Percentiles rank a stretch among this genome's conserved stretches.
These are phyloP conservation scores for Lithophane socia DNA, from an alignment of 2,888 invertebrate genomes.

Conservation along the genomic window DNA sequence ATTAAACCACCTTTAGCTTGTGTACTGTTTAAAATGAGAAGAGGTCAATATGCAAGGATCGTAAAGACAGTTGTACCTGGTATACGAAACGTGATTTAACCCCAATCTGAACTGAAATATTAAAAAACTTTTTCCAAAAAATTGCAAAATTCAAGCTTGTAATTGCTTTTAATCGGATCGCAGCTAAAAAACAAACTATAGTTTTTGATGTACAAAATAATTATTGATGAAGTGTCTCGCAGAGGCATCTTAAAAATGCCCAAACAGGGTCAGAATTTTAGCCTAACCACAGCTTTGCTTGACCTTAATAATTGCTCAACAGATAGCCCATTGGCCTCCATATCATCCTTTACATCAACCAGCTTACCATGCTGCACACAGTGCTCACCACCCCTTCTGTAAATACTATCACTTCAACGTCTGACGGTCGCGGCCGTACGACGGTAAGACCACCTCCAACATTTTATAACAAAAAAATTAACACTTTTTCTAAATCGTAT, in stretches of 20 bases:
- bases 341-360: slow-evolving; percentile 60
- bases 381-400: slow-evolving; percentile 57
- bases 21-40: background rate
- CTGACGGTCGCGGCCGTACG: slow-evolving; percentile 49
- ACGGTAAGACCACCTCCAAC: slow-evolving; percentile 39
- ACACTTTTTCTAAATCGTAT: slow-evolving; percentile 6
- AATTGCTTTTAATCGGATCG: slow-evolving; percentile 1
- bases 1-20: background rate
- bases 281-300: slow-evolving; percentile 30
- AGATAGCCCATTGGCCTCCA: slow-evolving; percentile 61
- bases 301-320: slow-evolving; percentile 51
- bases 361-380: slow-evolving; percentile 59
- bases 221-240: background rate
- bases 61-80: background rate
- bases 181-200: background rate
- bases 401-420: slow-evolving; percentile 56
- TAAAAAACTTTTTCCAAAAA: background rate
- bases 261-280: slow-evolving; percentile 5
- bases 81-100: background rate
- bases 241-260: background rate
- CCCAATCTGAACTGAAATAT: background rate
- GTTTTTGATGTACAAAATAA: background rate
- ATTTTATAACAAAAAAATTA: slow-evolving; percentile 26
- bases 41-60: background rate
- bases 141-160: background rate